Evolutionary conservation across 2,113 vertebrate genomes (phyloP).

Genomic region (Thunnus maccoyii): DNA sequence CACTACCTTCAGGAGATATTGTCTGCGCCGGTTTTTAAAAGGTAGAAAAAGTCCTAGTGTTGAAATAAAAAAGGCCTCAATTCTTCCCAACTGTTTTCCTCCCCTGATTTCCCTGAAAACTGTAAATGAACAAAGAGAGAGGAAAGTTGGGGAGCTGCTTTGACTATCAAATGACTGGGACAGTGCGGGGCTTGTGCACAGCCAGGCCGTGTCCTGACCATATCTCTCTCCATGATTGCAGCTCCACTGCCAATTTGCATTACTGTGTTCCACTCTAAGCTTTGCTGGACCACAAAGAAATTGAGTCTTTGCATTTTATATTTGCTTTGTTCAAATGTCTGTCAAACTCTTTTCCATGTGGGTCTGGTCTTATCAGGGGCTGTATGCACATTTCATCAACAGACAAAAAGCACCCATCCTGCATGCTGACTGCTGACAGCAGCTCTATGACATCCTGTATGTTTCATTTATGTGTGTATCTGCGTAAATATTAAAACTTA

Average conservation of each 20-base stretch:
- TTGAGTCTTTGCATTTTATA: slow-evolving; percentile 81
- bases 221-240: slow-evolving; percentile 80
- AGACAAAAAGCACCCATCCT: slow-evolving; percentile 53
- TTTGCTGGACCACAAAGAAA: slow-evolving; percentile 78
- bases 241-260: slow-evolving; percentile 81
- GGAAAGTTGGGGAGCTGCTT: slow-evolving; percentile 76
- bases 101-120: slow-evolving; percentile 85
- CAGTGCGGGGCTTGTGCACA: slow-evolving; percentile 66
- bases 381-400: slow-evolving; percentile 69
- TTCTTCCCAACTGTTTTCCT: slow-evolving; percentile 63
- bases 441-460: neutral
- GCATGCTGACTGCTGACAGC: neutral
- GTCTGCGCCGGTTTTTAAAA: slow-evolving; percentile 3
- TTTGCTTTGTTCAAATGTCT: slow-evolving; percentile 80
- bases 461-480: neutral
- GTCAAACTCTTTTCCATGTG: slow-evolving; percentile 58
- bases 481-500: neutral
- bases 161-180: slow-evolving; percentile 84
- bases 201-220: slow-evolving; percentile 43
- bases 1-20: accelerated
- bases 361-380: slow-evolving; percentile 63
- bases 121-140: slow-evolving; percentile 81
- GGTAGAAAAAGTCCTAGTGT: neutral
- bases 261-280: slow-evolving; percentile 74
- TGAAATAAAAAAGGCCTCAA: slow-evolving; percentile 19